Percentiles rank a stretch among this genome's conserved stretches.
These are phyloP conservation scores for Scaptomyza montana DNA, from an alignment of 1,140 invertebrate species.

Conservation along the genomic window DNA sequence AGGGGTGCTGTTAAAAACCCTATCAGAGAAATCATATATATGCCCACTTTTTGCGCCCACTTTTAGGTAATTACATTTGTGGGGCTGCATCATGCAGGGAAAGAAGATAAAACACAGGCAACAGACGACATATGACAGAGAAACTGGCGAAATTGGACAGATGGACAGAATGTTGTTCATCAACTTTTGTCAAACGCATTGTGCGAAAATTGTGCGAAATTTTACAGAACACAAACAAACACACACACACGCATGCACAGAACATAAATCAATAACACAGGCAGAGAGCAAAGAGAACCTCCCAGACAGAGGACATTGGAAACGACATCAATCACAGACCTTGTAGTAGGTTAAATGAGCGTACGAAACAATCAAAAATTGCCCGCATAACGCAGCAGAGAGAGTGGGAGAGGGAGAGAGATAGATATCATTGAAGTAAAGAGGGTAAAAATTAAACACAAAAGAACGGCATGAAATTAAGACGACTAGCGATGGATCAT, in stretches of 20 bases:
- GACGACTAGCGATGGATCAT: slow-evolving; percentile 68
- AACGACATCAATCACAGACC: slow-evolving; percentile 66
- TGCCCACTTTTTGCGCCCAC: slow-evolving; percentile 41
- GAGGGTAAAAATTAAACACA: slow-evolving; percentile 42
- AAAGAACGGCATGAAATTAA: slow-evolving; percentile 68
- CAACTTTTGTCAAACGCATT: slow-evolving; percentile 72
- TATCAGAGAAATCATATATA: slow-evolving; percentile 23
- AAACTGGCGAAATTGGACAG: not conserved
- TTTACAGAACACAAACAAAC: slow-evolving; percentile 36
- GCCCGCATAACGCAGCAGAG: slow-evolving; percentile 21
- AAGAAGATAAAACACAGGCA: slow-evolving; percentile 4
- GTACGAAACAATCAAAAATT: slow-evolving; percentile 41
- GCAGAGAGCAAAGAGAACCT: not conserved
- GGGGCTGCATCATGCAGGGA: not conserved
- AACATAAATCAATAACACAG: slow-evolving; percentile 67
- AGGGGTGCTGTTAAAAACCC: slow-evolving; percentile 31
- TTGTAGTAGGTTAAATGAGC: slow-evolving; percentile 51
- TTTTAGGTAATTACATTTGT: slow-evolving; percentile 74
- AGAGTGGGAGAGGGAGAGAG: not conserved
- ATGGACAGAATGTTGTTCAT: slow-evolving; percentile 33
- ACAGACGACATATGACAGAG: slow-evolving; percentile 18
- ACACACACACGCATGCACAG: too few species aligned
- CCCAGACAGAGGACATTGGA: slow-evolving; percentile 25
- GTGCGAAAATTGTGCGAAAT: slow-evolving; percentile 69
- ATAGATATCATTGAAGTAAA: slow-evolving; percentile 1